Evolutionary conservation across 1,140 invertebrate species (phyloP).

Genomic region (Nasonia vitripennis): DNA sequence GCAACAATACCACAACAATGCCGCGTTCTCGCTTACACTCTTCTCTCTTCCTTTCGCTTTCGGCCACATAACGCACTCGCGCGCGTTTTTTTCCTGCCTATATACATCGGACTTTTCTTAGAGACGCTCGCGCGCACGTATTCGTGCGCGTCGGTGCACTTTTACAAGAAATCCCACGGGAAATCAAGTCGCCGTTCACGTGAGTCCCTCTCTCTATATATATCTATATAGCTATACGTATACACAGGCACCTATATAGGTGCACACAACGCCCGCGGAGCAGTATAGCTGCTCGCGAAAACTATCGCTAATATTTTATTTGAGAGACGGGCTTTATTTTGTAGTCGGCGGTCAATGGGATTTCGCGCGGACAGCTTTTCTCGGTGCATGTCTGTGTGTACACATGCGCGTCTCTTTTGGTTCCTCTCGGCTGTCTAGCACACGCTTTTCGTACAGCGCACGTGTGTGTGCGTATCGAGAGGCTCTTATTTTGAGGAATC

Average conservation of each 20-base stretch:
- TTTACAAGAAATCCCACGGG: slow-evolving; percentile 61
- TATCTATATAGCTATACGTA: slow-evolving; percentile 7
- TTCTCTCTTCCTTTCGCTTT: slow-evolving; percentile 42
- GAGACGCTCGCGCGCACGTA: background rate
- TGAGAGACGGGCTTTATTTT: slow-evolving; percentile 49
- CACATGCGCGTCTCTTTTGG: background rate
- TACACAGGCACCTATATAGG: background rate
- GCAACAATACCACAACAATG: background rate
- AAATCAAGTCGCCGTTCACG: slow-evolving; percentile 63
- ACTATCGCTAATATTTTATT: slow-evolving; percentile 64
- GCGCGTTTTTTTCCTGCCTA: slow-evolving; percentile 12
- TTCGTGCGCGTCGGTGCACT: slow-evolving; percentile 31
- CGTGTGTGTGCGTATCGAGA: background rate
- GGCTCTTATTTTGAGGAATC: background rate
- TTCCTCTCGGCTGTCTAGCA: background rate
- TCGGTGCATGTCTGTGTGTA: background rate
- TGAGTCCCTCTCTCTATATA: background rate
- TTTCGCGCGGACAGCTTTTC: slow-evolving; percentile 13
- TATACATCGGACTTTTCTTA: slow-evolving; percentile 48
- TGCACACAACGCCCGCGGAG: slow-evolving; percentile 28
- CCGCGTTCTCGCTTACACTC: background rate
- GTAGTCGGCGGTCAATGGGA: slow-evolving; percentile 38
- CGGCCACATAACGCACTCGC: background rate
- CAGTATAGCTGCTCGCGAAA: slow-evolving; percentile 44
- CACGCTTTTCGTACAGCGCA: background rate